Base-by-base conservation (phyloP, 1,140 invertebrate genomes). In the Odontomachus brunneus region DNA sequence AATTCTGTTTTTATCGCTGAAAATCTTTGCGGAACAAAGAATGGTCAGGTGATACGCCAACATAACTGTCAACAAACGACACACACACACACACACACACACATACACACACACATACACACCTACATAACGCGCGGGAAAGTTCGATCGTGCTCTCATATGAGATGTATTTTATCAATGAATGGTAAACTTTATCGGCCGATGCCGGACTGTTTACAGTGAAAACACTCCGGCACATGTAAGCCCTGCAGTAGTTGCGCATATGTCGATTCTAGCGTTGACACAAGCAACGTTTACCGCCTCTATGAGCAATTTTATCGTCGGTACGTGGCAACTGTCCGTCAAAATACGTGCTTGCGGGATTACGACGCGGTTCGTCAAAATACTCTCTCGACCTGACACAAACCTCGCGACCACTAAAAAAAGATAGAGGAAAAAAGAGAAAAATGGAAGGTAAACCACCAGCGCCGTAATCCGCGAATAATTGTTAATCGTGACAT, bases 141-240 rank as follows among this genome's bases (percentile, higher is more conserved):
- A 67, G 3, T 14, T 38, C 69, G 69, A 62, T 82, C 44, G 59
- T 74, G 15, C 59, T 60, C 19, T 33, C 26, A 53, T 57, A 53
- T 73, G 44, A 74, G 38, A 82, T 74, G 74, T 74, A 82, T 82
- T 82, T 82, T 82, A 82, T 82, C 78, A 74, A 74, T 74, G 69
- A 82, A 82, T 82, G 78, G 71, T 74, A 82, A 82, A 82, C 78
- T 82, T 82, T 82, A 82, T 74, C 57, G 71, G 29, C n/a, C 71
- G 53, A 59, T 73, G 29, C n/a, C 29, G 78, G 26, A 62, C 69
- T 82, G 69, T 82, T 82, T 82, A 63, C 69, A 82, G 11, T 49
- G 78, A 74, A 82, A 82, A 82, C 69, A 82, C 19, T 62, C 38
- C 55, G 17, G 26, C 67, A 44, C 69, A 82, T 74, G 69, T 82